Base-by-base conservation (phyloP, 2,113 vertebrate species). In the Cromileptes altivelis region DNA sequence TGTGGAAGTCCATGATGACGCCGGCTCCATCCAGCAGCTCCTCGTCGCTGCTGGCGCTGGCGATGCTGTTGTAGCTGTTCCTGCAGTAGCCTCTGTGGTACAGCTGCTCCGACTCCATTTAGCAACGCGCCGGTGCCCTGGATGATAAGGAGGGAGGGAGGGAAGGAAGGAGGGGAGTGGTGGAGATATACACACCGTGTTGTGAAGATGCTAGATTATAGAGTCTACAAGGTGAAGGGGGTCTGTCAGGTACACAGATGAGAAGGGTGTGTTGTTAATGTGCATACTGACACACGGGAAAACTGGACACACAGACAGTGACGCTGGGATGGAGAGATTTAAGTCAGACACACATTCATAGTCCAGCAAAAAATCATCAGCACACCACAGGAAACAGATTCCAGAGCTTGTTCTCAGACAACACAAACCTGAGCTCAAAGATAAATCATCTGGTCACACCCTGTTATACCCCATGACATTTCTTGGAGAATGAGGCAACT, bases 71-170 rank as follows among this genome's bases (percentile, higher is more conserved):
- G 95, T 99, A 99, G 93, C 98, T 99, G 96, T 98, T 99, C 94
- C 97, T 96, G 95, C 95, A 97, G 95, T 97, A 97, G 91, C 97
- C 97, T 95, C 98, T 97, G 94, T 96, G 97, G 95, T 98, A 99
- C 94, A 99, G 95, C 95, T 99, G 98, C 95, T 99, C 97, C 95
- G 98, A 99, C 98, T 99, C 98, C 98, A 99, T 99, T 97, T 97
- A 99, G 97, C 95, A 96, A 94, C 84, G 90, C 94, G 91, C 91
- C 90, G 9, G 89, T 84, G 91, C 95, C 95, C 98, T 99, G 90
- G 78, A 58, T 50, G 78, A 78, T 60, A 52, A 71, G 75, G 50
- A 50, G 71, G 75, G 55, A 69, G 58, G 78, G 67, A 30, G 52
- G 62, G 47, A 58, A 11, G 50, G 65, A 47, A 57, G 40, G 47